Percentiles rank a stretch among this genome's conserved stretches.
phyloP scores from a whole-genome alignment of 2,888 invertebrate genomes.

The Mimachlamys varia region DNA sequence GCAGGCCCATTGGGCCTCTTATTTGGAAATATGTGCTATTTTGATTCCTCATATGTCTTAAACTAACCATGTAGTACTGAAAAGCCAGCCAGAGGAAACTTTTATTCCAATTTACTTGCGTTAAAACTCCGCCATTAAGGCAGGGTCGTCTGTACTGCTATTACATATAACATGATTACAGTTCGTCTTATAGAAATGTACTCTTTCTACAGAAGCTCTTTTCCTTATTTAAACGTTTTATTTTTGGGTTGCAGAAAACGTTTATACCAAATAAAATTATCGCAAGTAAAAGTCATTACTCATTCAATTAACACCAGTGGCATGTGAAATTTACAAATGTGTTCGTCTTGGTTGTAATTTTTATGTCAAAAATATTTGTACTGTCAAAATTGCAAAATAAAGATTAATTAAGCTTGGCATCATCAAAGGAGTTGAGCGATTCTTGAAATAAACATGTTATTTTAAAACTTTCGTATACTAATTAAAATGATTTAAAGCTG shows the following conservation, averaged over 20 bases:
- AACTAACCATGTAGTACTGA: too few species aligned
- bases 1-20: too few species aligned
- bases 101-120: neutral
- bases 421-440: neutral
- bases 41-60: too few species aligned
- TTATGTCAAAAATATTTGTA: neutral
- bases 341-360: neutral
- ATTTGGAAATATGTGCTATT: too few species aligned
- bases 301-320: neutral
- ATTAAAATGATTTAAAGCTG: neutral
- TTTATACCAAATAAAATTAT: constrained; percentile 17
- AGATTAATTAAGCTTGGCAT: neutral
- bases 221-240: neutral
- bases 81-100: neutral
- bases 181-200: too few species aligned
- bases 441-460: neutral
- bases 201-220: neutral
- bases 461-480: neutral
- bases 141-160: neutral
- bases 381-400: neutral
- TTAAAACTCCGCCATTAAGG: neutral
- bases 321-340: neutral
- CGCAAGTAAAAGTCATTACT: neutral
- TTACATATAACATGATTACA: neutral
- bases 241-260: constrained; percentile 12